Evolutionary conservation across 2,888 invertebrate species (phyloP), one percentile per base, ranked within the genome.

Genomic region (Andrena bicolor): DNA sequence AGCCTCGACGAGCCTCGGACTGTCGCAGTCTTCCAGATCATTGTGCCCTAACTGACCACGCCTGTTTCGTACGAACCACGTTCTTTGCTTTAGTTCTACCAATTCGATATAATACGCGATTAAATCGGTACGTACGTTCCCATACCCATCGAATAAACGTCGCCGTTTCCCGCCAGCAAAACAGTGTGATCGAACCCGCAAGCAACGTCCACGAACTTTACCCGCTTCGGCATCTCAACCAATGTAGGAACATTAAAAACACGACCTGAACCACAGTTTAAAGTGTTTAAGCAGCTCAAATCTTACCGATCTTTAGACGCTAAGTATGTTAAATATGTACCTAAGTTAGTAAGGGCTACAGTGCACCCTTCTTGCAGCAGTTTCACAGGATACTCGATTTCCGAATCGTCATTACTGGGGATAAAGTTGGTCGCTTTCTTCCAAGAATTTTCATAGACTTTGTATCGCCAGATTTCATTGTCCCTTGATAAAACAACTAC

Each of bases 41-140:
- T 96, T 97, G 93, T 97, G 97, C 0, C 99, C 99, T 64, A 99
- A 94, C 94, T 99, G 98, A 35, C 98, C 97, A 78, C 98, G 96
- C 91, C 98, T 98, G 90, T 80, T 63, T 79, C 26, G 41, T 41
- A 60, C 4, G 30, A 65, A 70, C 28, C 16, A 23, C 28, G 30
- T 32, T 13, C 32, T 69, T 32, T 51, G 26, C 8, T 61, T 70
- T 49, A 66, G 72, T 70, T 2, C 13, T 23, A 48, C 28, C 20
- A 23, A 63, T 30, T 72, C 13, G 35, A 20, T 41, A 16, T n/a
- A 58, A 48, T 56, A 7, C 13, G 32, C 20, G 6, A 2, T 16
- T n/a, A 16, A 48, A 23, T 6, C 2, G 2, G 53, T 82, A 93
- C 92, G 90, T 94, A 98, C 98, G 97, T 96, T 90, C 98, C 98